Evolutionary conservation across 2,888 invertebrate genomes (phyloP).

Genomic region (Caprella mutica): DNA sequence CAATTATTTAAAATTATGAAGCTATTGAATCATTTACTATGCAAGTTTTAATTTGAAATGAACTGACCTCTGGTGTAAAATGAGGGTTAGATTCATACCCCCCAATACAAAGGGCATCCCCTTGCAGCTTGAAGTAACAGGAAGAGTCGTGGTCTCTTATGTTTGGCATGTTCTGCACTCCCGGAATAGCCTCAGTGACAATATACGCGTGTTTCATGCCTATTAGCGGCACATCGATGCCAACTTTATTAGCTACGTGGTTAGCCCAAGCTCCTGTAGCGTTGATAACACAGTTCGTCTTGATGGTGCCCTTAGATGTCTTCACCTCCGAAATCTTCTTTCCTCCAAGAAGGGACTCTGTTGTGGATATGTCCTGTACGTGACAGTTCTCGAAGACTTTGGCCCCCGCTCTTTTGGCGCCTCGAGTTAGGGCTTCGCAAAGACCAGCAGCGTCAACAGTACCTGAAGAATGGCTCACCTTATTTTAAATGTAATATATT

Average conservation of each 20-base stretch:
- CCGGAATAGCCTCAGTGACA: constrained; percentile 64
- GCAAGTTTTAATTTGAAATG: no score
- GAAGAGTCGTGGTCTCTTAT: constrained; percentile 73
- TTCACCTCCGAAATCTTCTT: constrained; percentile 62
- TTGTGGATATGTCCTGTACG: constrained; percentile 56
- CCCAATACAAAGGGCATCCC: constrained; percentile 69
- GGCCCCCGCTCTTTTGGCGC: constrained; percentile 58
- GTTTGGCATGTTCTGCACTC: constrained; percentile 64
- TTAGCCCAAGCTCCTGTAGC: constrained; percentile 68
- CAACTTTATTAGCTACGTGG: constrained; percentile 56
- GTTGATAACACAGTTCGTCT: constrained; percentile 66
- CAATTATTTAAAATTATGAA: no score
- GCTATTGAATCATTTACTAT: no score
- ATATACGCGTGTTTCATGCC: constrained; percentile 84
- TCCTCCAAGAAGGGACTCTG: constrained; percentile 46
- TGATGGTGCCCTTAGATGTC: constrained; percentile 62
- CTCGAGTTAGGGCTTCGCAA: constrained; percentile 59
- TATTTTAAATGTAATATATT: no score
- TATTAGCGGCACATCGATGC: constrained; percentile 58
- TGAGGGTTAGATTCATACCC: constrained; percentile 80
- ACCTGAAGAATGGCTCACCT: constrained; percentile 41
- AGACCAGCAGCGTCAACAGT: constrained; percentile 73
- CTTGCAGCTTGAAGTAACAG: constrained; percentile 70
- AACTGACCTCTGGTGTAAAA: constrained; percentile 56
- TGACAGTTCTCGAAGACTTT: constrained; percentile 66